Evolutionary conservation across 2,113 vertebrate species (phyloP).

Genomic region (Larimichthys crocea): DNA sequence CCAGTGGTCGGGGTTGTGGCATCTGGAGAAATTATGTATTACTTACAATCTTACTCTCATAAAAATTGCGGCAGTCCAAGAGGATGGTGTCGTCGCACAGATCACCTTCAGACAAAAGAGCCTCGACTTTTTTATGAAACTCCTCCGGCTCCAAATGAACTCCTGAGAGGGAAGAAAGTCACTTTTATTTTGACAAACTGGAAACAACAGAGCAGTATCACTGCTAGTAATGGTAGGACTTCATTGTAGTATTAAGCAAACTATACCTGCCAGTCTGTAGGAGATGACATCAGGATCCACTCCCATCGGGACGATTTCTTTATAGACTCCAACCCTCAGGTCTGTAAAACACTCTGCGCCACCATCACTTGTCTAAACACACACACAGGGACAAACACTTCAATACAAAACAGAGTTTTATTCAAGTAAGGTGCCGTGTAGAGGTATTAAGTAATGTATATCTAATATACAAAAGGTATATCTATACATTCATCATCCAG

Average conservation of each 20-base stretch:
- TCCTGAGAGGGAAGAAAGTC: slow-evolving; percentile 79
- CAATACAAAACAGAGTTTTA: neutral
- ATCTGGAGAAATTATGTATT: neutral
- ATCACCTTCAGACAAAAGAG: slow-evolving; percentile 83
- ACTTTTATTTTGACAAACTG: neutral
- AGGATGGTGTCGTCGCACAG: slow-evolving; percentile 87
- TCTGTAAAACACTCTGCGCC: slow-evolving; percentile 92
- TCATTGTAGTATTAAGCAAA: neutral
- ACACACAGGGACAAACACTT: slow-evolving; percentile 5
- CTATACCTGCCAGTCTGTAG: slow-evolving; percentile 91
- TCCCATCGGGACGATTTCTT: slow-evolving; percentile 97
- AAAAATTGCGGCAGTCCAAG: slow-evolving; percentile 97
- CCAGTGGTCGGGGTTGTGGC: neutral
- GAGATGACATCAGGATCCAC: slow-evolving; percentile 90
- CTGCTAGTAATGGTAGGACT: neutral
- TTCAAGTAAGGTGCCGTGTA: neutral
- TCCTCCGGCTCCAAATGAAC: slow-evolving; percentile 91
- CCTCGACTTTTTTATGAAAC: slow-evolving; percentile 93
- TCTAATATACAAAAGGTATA: neutral
- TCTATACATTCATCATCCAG: neutral
- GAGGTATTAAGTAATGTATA: no score
- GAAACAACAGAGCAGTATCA: neutral
- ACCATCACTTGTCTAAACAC: slow-evolving; percentile 89
- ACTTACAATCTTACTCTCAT: slow-evolving; percentile 98
- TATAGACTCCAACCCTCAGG: slow-evolving; percentile 91